These are phyloP conservation scores for Protophormia terraenovae DNA, from an alignment of 2,888 invertebrate species.

Conservation along the genomic window DNA sequence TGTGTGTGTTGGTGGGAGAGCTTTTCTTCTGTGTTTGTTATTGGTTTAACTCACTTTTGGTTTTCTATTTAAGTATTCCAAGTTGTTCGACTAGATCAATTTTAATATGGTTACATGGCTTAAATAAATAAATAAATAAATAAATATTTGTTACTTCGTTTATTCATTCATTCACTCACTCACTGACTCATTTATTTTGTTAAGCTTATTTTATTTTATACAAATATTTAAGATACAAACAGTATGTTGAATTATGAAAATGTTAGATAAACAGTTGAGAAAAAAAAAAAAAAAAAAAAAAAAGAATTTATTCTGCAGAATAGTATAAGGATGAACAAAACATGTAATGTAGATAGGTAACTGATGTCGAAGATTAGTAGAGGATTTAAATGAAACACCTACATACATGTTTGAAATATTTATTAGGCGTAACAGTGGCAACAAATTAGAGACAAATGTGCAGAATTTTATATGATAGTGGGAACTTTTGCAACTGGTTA, in stretches of 20 bases:
- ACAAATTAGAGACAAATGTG: not conserved
- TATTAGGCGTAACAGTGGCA: slow-evolving; percentile 2
- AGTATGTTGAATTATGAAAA: slow-evolving; percentile 34
- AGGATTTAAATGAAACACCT: not conserved
- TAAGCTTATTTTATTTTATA: not conserved
- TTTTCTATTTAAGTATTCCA: slow-evolving; percentile 47
- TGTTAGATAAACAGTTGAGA: slow-evolving; percentile 22
- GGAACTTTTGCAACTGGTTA: not conserved
- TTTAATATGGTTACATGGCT: slow-evolving; percentile 46
- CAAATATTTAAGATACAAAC: not conserved
- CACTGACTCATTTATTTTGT: not conserved
- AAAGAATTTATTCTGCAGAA: slow-evolving; percentile 12
- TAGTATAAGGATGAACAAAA: not conserved
- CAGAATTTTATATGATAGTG: not conserved
- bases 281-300: no score
- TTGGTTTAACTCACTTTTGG: slow-evolving; percentile 13
- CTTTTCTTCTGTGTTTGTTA: not conserved
- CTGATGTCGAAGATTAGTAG: not conserved
- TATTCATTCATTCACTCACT: not conserved
- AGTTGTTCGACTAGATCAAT: slow-evolving; percentile 40
- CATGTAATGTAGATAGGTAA: not conserved
- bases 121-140: slow-evolving; percentile 61
- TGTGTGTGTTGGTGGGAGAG: not conserved
- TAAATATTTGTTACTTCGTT: slow-evolving; percentile 7
- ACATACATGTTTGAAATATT: slow-evolving; percentile 6